Percentiles rank a stretch among this genome's conserved stretches.
phyloP scores from a whole-genome alignment of 2,113 vertebrate genomes.

The Notarius quadriscutis region DNA sequence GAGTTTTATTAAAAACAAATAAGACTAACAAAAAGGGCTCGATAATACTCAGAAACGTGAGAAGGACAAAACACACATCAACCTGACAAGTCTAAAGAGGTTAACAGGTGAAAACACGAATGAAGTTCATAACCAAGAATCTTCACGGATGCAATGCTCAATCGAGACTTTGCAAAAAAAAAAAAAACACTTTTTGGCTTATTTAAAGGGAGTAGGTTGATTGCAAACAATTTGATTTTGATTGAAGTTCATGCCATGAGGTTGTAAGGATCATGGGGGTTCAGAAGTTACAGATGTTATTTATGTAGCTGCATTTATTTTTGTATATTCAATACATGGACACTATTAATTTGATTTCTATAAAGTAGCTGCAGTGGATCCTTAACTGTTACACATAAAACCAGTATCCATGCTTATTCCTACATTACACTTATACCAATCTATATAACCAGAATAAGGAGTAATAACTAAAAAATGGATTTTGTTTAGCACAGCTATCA shows the following conservation, averaged over 20 bases:
- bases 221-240: background rate
- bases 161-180: background rate
- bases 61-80: background rate
- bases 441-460: background rate
- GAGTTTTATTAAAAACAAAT: background rate
- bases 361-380: background rate
- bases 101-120: background rate
- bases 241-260: background rate
- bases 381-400: background rate
- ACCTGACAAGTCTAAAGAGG: background rate
- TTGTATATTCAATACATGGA: background rate
- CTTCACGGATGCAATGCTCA: background rate
- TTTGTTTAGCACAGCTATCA: background rate
- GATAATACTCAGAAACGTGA: background rate
- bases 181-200: background rate
- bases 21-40: background rate
- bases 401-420: background rate
- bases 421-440: background rate
- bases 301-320: background rate
- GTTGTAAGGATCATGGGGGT: background rate
- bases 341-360: background rate
- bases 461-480: background rate
- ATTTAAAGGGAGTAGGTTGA: background rate
- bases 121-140: background rate
- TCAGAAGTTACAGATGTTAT: background rate